Evolutionary conservation across 2,113 vertebrate genomes (phyloP).

Genomic region (Chiloscyllium plagiosum): DNA sequence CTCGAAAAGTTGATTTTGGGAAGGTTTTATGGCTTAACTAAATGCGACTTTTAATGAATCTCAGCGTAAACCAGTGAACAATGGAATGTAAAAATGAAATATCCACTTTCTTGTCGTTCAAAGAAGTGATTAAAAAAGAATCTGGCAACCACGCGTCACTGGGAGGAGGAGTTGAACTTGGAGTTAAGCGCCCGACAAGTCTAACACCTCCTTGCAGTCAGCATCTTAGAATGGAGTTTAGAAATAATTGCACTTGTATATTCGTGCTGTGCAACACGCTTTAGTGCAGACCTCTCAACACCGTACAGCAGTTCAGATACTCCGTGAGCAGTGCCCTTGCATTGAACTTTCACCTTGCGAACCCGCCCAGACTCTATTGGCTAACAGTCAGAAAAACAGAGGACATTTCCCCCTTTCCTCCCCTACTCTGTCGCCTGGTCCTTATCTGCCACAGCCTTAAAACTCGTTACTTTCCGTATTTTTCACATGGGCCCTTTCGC

Average conservation of each 20-base stretch:
- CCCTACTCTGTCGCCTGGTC: background rate
- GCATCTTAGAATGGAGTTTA: too few species aligned
- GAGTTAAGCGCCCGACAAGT: slow-evolving; percentile 12
- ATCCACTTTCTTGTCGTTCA: slow-evolving; percentile 17
- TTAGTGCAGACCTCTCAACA: background rate
- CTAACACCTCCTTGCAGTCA: background rate
- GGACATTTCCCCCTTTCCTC: background rate
- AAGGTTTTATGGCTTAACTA: background rate
- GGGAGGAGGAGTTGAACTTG: slow-evolving; percentile 24
- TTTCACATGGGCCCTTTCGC: background rate
- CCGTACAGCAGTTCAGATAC: background rate
- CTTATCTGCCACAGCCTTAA: background rate
- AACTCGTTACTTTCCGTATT: background rate
- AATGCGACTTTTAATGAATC: background rate
- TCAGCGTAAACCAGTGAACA: background rate
- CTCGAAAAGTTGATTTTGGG: background rate
- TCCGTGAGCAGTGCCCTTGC: slow-evolving; percentile 46
- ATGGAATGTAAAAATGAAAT: slow-evolving; percentile 19
- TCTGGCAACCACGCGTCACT: slow-evolving; percentile 19
- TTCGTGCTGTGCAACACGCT: background rate
- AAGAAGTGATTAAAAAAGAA: slow-evolving; percentile 32
- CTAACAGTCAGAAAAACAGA: slow-evolving; percentile 39
- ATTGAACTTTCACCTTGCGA: slow-evolving; percentile 67
- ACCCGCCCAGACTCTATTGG: slow-evolving; percentile 50
- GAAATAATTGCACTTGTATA: background rate